Percentiles rank a stretch among this genome's conserved stretches.
Conservation (phyloP, 1,140 invertebrate genomes). For the Ooceraea biroi region DNA sequence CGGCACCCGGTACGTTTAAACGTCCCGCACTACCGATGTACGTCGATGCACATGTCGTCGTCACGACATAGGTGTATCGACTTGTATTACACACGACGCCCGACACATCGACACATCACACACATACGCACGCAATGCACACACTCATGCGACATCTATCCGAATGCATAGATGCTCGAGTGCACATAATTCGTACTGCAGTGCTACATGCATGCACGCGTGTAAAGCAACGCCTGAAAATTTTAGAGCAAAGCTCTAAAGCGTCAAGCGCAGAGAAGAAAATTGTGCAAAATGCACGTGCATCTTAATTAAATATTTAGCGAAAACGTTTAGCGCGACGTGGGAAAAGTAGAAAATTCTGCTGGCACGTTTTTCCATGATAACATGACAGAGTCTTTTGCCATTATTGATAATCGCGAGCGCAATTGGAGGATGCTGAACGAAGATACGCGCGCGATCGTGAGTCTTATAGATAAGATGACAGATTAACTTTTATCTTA, state of each 20-base stretch:
- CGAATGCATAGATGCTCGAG: conserved; percentile 17
- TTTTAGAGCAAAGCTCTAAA: neutral
- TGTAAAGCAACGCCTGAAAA: neutral
- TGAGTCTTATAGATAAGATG: neutral
- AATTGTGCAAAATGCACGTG: neutral
- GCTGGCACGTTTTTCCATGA: too few relatives aligned
- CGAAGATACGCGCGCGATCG: neutral
- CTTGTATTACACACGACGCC: conserved; percentile 24
- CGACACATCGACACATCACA: neutral
- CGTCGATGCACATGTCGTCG: conserved; percentile 57
- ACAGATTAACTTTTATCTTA: conserved; percentile 55
- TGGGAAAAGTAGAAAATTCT: too few relatives aligned
- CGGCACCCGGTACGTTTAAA: conserved; percentile 50
- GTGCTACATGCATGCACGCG: neutral
- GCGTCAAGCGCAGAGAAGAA: neutral
- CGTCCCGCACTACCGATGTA: conserved; percentile 36
- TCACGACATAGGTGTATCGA: conserved; percentile 39
- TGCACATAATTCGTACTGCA: conserved; percentile 43
- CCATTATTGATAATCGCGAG: neutral
- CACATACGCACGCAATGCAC: neutral
- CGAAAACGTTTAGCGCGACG: too few relatives aligned
- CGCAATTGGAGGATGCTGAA: neutral
- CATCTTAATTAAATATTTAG: neutral
- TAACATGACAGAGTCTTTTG: too few relatives aligned
- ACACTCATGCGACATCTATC: neutral